Evolutionary conservation across 2,888 invertebrate species (phyloP), one percentile per base, ranked within the genome.

Genomic region (Pandemis cinnamomeana): DNA sequence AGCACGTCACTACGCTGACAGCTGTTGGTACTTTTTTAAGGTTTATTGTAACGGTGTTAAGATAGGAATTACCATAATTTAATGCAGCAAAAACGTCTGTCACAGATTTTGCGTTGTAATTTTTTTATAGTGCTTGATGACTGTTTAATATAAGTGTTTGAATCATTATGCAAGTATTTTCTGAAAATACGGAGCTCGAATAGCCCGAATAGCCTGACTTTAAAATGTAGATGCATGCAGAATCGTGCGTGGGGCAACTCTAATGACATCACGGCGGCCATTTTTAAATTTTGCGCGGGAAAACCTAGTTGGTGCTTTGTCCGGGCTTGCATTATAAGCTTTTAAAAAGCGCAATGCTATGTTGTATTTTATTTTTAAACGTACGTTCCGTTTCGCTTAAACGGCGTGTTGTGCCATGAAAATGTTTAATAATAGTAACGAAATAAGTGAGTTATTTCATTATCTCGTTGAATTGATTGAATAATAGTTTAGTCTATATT

Each of bases 161-260:
- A 64, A 48, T 36, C n/a, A n/a, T 27, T 48, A 64, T 48, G 48
- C 48, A 5, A 5, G 7, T 20, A 27, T 51, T 67, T 53, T 48
- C 13, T 67, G 13, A 53, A 42, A 67, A n/a, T 53, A 42, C 7
- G 15, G 41, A 68, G 58, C 67, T 55, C 44, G 58, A 74, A 67
- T 78, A 76, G 78, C 76, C 74, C 44, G 58, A 74, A 67, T 78
- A 76, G 78, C 76, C 74, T 51, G 77, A 61, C 84, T 85, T 89
- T 87, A 90, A 89, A 90, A 89, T 90, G 89, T 86, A 89, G 90
- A 90, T 89, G 85, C 84, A 84, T 85, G 85, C 84, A 87, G 86
- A 89, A 86, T 85, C 80, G 84, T 84, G 87, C 88, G 87, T 87
- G 82, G 85, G 82, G 83, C 87, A 85, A 85, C 87, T 87, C 87